Percentiles rank a stretch among this genome's conserved stretches.
Evolutionary conservation across 2,888 invertebrate genomes (phyloP).

Genomic region (Ariolimax columbianus): DNA sequence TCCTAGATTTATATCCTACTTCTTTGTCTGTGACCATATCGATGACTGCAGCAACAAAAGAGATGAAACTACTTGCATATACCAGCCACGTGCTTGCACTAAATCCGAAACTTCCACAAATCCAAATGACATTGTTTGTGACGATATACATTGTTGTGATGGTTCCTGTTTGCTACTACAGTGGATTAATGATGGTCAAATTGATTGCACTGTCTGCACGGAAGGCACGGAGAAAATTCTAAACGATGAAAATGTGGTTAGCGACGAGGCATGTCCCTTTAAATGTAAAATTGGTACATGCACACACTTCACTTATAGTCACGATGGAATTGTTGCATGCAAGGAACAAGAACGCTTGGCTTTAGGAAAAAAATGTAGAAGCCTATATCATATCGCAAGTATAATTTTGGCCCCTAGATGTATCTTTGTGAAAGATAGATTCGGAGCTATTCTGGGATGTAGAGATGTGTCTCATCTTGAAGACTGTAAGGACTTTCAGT

Average conservation of each 20-base stretch:
- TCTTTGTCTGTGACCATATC: constrained; percentile 4
- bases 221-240: background rate
- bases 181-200: constrained; percentile 25
- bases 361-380: background rate
- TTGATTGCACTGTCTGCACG: constrained; percentile 18
- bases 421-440: background rate
- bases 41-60: constrained; percentile 9
- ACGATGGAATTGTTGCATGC: background rate
- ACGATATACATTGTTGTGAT: background rate
- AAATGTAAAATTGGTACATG: constrained; percentile 29
- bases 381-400: background rate
- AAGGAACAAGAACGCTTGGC: background rate
- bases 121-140: background rate
- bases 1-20: background rate
- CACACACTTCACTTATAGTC: background rate
- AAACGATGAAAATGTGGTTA: background rate
- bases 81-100: too few species aligned
- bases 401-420: background rate
- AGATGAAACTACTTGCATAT: background rate
- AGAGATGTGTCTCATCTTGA: constrained; percentile 18
- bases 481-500: constrained; percentile 27
- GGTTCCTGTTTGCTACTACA: constrained; percentile 5
- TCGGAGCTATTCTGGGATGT: background rate
- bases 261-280: constrained; percentile 2
- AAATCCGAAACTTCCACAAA: background rate